A percentile compares a stretch with the other conserved stretches of the same genome.
These are phyloP conservation scores for Pontoporia blainvillei DNA, from an alignment of 2,113 vertebrate genomes.

Conservation along the genomic window DNA sequence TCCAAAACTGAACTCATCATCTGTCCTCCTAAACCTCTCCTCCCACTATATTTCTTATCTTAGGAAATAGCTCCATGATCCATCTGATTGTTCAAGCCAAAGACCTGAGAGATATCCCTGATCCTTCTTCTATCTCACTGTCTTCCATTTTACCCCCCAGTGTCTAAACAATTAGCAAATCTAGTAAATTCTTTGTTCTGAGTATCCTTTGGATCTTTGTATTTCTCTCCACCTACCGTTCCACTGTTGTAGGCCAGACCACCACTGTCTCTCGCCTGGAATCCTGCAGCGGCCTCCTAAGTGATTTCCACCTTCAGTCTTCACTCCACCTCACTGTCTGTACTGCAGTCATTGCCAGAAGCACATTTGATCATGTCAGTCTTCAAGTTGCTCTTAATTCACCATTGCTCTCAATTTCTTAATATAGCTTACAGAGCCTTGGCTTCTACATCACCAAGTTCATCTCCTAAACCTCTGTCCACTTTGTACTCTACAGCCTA, in stretches of 20 bases:
- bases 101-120: neutral
- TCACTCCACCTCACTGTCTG: neutral
- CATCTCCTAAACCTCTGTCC: neutral
- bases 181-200: neutral
- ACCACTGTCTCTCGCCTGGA: neutral
- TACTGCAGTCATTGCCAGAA: neutral
- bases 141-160: neutral
- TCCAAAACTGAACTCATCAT: neutral
- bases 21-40: neutral
- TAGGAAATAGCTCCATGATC: neutral
- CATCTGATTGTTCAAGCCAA: neutral
- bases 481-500: neutral
- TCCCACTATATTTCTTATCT: neutral
- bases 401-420: neutral
- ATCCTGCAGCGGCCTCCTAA: neutral
- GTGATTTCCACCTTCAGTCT: neutral
- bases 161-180: neutral
- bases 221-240: neutral
- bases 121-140: neutral
- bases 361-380: neutral
- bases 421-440: neutral
- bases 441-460: neutral
- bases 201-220: neutral
- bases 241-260: neutral
- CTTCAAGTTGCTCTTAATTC: neutral